Base-by-base conservation (phyloP, 2,113 vertebrate species). In the Arothron firmamentum region DNA sequence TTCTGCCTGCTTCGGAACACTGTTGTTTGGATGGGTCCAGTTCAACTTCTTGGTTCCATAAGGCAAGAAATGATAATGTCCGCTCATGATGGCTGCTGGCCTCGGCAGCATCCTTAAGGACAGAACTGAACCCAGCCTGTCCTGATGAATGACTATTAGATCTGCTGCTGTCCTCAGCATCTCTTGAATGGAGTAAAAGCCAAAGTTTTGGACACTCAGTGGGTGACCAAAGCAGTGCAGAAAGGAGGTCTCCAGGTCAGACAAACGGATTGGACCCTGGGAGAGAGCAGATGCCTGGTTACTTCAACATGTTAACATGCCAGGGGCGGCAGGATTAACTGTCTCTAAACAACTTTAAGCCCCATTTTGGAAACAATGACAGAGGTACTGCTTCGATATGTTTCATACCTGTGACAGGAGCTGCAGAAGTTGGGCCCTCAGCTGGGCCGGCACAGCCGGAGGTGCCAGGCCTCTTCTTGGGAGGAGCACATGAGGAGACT, bases 101-200 rank as follows among this genome's bases (percentile, higher is more conserved):
- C 5, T 62, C 1, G 72, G 75, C 14, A 64, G 1, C 75, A 79
- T 70, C 74, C 85, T 93, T n/a, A 96, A 85, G 1, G 6, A 72
- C 58, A 98, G 43, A 70, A 94, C 72, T 15, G 93, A 93, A 7
- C 96, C 95, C 25, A 80, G 74, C 67, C 87, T 88, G 74, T 90
- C 85, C 66, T 94, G 92, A 31, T 89, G 74, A 51, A 97, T 51
- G 0, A 20, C 8, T 48, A 99, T 46, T 28, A 93, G 47, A 75
- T 97, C 93, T 0, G 84, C 73, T 6, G 89, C 60, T 0, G 91
- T 90, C 16, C 55, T 75, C 46, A 98, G 75, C 75, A 94, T 91
- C 78, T 97, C 94, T 19, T 59, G 75, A n/a, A 88, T 61, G 10
- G 94, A 96, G 60, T 85, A 86, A 74, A 97, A 99, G 46, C 96